Evolutionary conservation across 2,888 invertebrate genomes (phyloP).

Genomic region (Beris morrisii): DNA sequence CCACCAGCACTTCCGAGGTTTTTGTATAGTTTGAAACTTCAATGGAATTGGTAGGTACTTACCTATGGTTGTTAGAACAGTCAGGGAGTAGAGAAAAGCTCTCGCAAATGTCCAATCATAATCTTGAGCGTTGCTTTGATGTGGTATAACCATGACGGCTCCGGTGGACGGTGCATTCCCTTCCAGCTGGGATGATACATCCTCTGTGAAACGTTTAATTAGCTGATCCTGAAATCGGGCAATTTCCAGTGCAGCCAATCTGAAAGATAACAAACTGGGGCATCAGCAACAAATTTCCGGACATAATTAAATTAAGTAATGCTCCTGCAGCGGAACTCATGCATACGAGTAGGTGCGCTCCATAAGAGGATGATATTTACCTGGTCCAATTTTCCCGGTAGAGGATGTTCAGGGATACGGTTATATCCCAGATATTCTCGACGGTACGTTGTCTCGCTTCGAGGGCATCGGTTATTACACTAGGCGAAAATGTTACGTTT

Average conservation of each 20-base stretch:
- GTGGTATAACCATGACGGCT: constrained; percentile 53
- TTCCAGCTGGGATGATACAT: constrained; percentile 65
- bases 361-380: constrained; percentile 59
- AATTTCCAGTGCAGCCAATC: constrained; percentile 57
- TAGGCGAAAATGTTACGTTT: constrained; percentile 50
- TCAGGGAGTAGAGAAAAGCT: constrained; percentile 92
- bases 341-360: not conserved
- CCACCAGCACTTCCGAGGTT: no score
- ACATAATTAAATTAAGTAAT: not conserved
- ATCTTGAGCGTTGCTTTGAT: constrained; percentile 56
- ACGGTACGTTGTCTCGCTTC: constrained; percentile 71
- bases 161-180: constrained; percentile 54
- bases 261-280: constrained; percentile 37
- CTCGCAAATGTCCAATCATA: constrained; percentile 87
- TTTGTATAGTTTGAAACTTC: no score
- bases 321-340: not conserved
- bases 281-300: not conserved
- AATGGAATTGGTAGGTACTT: constrained; percentile 52
- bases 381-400: constrained; percentile 89
- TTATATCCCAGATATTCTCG: constrained; percentile 90
- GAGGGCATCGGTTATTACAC: constrained; percentile 55
- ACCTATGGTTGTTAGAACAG: constrained; percentile 91
- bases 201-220: constrained; percentile 76
- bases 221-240: constrained; percentile 80
- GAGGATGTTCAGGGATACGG: constrained; percentile 82